Percentiles rank a stretch among this genome's conserved stretches.
These are phyloP conservation scores for Lycocerus yunnanus DNA, from an alignment of 2,888 invertebrate genomes.

Conservation along the genomic window DNA sequence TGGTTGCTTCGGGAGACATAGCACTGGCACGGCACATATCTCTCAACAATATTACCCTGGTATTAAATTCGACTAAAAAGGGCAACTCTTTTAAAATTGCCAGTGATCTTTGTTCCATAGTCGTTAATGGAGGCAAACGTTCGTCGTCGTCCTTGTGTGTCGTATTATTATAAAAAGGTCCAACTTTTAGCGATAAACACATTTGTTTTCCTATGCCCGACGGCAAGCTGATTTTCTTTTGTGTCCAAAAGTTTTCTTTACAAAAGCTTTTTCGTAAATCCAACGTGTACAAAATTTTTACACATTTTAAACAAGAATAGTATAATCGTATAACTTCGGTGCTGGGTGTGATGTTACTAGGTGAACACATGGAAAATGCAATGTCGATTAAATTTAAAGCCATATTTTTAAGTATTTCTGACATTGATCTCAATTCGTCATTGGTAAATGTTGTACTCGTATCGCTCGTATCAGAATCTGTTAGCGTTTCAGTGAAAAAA, in stretches of 20 bases:
- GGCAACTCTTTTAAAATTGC: constrained; percentile 91
- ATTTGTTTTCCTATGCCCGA: constrained; percentile 51
- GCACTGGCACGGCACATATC: constrained; percentile 62
- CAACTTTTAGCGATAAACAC: constrained; percentile 50
- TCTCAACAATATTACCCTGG: constrained; percentile 84
- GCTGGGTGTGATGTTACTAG: constrained; percentile 48
- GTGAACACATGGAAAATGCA: constrained; percentile 55
- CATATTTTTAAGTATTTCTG: constrained; percentile 50
- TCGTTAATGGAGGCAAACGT: constrained; percentile 83
- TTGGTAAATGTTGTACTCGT: constrained; percentile 53
- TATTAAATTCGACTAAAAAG: constrained; percentile 90
- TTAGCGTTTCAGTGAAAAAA: constrained; percentile 54
- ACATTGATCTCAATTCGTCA: constrained; percentile 49
- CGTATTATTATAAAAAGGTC: constrained; percentile 49
- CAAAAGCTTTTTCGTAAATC: constrained; percentile 84
- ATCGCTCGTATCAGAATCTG: constrained; percentile 54
- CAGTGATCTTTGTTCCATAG: constrained; percentile 84
- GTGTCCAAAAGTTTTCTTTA: constrained; percentile 53
- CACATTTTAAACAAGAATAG: constrained; percentile 48
- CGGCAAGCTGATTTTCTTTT: constrained; percentile 52
- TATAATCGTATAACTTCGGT: constrained; percentile 52
- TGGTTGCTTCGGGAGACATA: constrained; percentile 46
- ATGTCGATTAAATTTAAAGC: constrained; percentile 52
- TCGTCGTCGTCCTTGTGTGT: constrained; percentile 58
- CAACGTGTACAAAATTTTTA: constrained; percentile 72